Conservation (phyloP, 1,140 invertebrate genomes). For the Drosophila tristis region DNA sequence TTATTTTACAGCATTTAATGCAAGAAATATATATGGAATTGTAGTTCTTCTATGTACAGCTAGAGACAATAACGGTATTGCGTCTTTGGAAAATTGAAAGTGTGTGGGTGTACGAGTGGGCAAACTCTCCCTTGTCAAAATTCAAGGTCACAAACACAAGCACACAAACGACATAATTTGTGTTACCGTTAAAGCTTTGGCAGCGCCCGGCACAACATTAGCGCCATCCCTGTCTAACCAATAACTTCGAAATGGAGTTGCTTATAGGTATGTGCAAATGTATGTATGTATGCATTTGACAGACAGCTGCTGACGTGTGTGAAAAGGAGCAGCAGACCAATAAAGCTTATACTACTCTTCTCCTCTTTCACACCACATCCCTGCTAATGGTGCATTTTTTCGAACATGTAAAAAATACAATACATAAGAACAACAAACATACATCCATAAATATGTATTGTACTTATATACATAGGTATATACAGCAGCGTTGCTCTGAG, state of each 20-base stretch:
- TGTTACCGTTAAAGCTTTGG: slow-evolving; percentile 49
- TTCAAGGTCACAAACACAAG: slow-evolving; percentile 57
- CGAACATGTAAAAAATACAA: slow-evolving; percentile 2
- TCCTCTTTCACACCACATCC: no score
- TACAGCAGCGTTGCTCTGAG: not conserved
- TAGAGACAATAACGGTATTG: slow-evolving; percentile 31
- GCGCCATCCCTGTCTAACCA: slow-evolving; percentile 30
- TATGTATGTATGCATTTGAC: slow-evolving; percentile 7
- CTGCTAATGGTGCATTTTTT: slow-evolving; percentile 11
- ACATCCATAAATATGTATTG: slow-evolving; percentile 7
- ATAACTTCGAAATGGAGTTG: slow-evolving; percentile 11
- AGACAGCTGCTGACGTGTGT: slow-evolving; percentile 3
- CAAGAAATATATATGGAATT: not conserved
- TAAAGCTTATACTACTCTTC: no score
- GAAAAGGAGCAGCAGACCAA: no score
- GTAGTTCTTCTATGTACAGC: not conserved
- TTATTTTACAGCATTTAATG: not conserved
- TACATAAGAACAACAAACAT: slow-evolving; percentile 18
- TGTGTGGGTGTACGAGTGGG: slow-evolving; percentile 18
- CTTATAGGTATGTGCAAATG: slow-evolving; percentile 2
- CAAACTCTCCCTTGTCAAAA: slow-evolving; percentile 40
- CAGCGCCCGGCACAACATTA: slow-evolving; percentile 39
- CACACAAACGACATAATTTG: slow-evolving; percentile 42
- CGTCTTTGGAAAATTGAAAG: slow-evolving; percentile 40
- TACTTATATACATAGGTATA: not conserved